Percentiles rank a stretch among this genome's conserved stretches.
Conservation (phyloP, 1,140 invertebrate genomes). For the Aphaenogaster floridana region DNA sequence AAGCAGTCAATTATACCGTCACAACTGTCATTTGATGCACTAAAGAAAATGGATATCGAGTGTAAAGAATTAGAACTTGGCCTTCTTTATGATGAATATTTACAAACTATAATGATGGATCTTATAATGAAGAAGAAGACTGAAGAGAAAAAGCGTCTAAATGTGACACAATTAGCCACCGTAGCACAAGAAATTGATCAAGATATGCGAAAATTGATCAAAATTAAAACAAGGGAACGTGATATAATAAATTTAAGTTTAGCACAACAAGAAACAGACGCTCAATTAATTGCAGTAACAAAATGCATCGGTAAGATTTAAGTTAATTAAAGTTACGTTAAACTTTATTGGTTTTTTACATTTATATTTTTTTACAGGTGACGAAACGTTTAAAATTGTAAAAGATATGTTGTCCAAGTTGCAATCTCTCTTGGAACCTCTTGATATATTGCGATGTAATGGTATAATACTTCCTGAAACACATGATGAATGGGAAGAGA, state of each 20-base stretch:
- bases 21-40: conserved; percentile 26
- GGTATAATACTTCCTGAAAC: conserved; percentile 73
- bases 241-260: conserved; percentile 64
- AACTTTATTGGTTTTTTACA: not conserved
- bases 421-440: conserved; percentile 58
- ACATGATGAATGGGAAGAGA: conserved; percentile 59
- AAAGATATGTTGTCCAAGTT: conserved; percentile 65
- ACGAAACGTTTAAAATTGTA: conserved; percentile 27
- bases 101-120: conserved; percentile 66
- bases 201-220: conserved; percentile 66
- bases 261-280: conserved; percentile 47
- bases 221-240: conserved; percentile 68
- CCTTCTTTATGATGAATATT: conserved; percentile 76
- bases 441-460: conserved; percentile 71
- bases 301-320: conserved; percentile 65
- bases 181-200: conserved; percentile 69
- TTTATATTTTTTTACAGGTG: conserved; percentile 55
- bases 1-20: not conserved
- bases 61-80: conserved; percentile 64
- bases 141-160: conserved; percentile 58
- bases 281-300: conserved; percentile 44
- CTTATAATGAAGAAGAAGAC: conserved; percentile 71
- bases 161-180: conserved; percentile 66
- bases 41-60: not conserved
- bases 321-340: not conserved